phyloP scores from a whole-genome alignment of 2,888 invertebrate genomes.

The Diplolepis rosae region DNA sequence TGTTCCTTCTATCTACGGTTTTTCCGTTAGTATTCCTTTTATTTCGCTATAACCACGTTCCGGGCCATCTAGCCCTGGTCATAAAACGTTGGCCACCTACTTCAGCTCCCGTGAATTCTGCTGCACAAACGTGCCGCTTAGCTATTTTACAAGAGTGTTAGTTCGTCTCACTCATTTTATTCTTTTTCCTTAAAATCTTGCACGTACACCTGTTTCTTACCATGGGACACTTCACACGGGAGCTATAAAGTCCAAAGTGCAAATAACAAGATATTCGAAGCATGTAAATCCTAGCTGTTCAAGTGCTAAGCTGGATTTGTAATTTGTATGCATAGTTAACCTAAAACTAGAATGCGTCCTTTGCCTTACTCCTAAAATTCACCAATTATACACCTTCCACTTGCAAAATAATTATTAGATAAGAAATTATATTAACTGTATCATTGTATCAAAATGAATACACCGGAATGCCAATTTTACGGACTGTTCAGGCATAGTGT shows the following conservation, averaged over 20 bases:
- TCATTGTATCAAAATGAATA: too few species aligned
- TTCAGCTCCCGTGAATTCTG: conserved; percentile 44
- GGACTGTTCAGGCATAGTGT: too few species aligned
- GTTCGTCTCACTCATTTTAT: conserved; percentile 37
- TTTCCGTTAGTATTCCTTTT: conserved; percentile 55
- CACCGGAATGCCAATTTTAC: too few species aligned
- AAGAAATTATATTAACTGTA: too few species aligned
- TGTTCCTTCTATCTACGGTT: conserved; percentile 35
- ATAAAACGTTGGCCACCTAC: conserved; percentile 62
- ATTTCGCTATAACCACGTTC: conserved; percentile 62
- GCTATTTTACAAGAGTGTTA: conserved; percentile 59
- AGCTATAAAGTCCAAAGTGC: conserved; percentile 62
- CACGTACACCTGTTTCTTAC: conserved; percentile 34
- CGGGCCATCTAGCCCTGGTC: conserved; percentile 60
- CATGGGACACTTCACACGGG: conserved; percentile 57
- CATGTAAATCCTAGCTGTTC: conserved; percentile 52
- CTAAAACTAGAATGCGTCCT: conserved; percentile 47
- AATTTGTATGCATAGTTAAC: too few species aligned
- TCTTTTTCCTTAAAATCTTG: conserved; percentile 36
- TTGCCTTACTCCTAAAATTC: conserved; percentile 13
- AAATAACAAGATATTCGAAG: conserved; percentile 63
- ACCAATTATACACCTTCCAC: not conserved
- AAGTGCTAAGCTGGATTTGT: conserved; percentile 52
- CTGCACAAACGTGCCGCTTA: conserved; percentile 61
- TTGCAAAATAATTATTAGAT: too few species aligned